Conservation (phyloP, 2,888 invertebrate genomes). For the Sycophila texana region DNA sequence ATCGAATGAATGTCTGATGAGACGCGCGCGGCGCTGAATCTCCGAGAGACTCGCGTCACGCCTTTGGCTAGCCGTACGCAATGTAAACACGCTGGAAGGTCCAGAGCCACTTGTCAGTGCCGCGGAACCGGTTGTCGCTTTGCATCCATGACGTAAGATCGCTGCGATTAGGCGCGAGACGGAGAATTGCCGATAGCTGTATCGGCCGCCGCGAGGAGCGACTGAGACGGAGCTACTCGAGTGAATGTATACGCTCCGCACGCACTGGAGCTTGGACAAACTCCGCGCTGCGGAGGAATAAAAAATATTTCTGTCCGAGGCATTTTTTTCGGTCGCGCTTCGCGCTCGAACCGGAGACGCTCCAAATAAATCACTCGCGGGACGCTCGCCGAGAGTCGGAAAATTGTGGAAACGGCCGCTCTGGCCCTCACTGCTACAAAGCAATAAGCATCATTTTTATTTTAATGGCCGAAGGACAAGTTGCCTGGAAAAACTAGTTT, state of each 20-base stretch:
- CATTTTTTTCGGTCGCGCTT: no score
- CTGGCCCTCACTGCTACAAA: no score
- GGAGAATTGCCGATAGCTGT: constrained; percentile 54
- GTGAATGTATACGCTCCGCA: constrained; percentile 13
- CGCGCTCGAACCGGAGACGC: no score
- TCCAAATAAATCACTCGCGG: no score
- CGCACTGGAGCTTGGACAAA: no score
- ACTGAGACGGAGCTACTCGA: background rate
- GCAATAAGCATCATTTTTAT: no score
- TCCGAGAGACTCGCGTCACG: constrained; percentile 24
- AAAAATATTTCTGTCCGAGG: no score
- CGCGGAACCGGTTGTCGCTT: constrained; percentile 71
- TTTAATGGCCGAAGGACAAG: no score
- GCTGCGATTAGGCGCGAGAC: constrained; percentile 67
- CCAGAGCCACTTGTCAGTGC: constrained; percentile 59
- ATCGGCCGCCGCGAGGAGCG: background rate
- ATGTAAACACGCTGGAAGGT: constrained; percentile 64
- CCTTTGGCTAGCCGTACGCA: constrained; percentile 50
- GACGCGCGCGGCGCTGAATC: background rate
- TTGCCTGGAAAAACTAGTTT: no score
- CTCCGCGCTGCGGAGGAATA: no score
- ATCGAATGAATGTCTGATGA: constrained; percentile 45
- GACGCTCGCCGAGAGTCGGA: no score
- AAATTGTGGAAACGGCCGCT: no score
- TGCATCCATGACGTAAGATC: constrained; percentile 73